Evolutionary conservation across 1,140 invertebrate genomes (phyloP), one percentile per base, ranked within the genome.

Genomic region (Battus philenor): DNA sequence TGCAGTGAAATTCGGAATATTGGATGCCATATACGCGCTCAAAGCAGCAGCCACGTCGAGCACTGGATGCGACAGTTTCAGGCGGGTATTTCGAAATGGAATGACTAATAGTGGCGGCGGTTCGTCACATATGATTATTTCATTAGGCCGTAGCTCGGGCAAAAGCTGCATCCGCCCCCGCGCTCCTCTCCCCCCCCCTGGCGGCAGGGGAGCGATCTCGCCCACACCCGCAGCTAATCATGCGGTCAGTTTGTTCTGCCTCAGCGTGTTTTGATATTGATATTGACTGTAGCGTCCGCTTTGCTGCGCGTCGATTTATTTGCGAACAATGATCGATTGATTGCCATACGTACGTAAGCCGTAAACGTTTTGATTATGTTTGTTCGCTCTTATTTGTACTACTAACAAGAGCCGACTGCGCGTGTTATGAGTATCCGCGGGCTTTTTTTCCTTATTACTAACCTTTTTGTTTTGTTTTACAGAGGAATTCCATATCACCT

Each of bases 401-500:
- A 58, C 50, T 62, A 64, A 70, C 66, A 59, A 54, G 20, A 39
- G 38, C 53, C 34, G 50, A 60, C 59, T 56, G 39, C 29, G 33
- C 31, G 26, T 12, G 20, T 17, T 11, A 9, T 39, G 36, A 27
- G 9, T 10, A 10, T 30, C 4, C 10, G 27, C 5, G 9, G 2
- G 27, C 1, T 30, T 30, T 30, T 10, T 30, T 10, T 55, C 18
- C 34, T n/a, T n/a, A n/a, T n/a, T n/a, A n/a, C 18, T 24, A 27
- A 11, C 31, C 4, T 30, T 41, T 26, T 58, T 47, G 67, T 73
- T 59, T 64, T 84, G 7, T 87, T 64, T 91, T 90, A 11, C 90
- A 96, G 94, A 91, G 93, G 84, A 95, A 93, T 86, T 96, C 94
- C 50, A 94, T 96, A 84, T 96, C 94, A 4, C 94, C 94, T 1